Conservation (phyloP, 2,888 invertebrate genomes). For the Cetonia aurata region DNA sequence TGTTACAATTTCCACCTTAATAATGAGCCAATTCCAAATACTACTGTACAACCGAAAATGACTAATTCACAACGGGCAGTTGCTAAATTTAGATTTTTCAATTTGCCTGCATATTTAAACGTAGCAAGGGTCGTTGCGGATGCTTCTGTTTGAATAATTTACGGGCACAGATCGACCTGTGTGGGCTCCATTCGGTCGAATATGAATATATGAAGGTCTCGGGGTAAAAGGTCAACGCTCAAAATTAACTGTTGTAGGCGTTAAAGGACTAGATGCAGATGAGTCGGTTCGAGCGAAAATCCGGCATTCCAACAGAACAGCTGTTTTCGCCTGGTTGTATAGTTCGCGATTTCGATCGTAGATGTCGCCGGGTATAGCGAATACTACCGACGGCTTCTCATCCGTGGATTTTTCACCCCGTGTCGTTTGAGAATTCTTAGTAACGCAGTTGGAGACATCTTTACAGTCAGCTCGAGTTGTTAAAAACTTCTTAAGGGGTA, state of each 20-base stretch:
- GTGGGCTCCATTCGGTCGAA: slow-evolving; percentile 18
- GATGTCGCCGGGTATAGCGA: neutral
- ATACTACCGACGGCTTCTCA: too few relatives aligned
- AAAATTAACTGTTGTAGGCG: slow-evolving; percentile 9
- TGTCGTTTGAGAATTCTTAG: too few relatives aligned
- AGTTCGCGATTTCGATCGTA: neutral
- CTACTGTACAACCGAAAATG: slow-evolving; percentile 1
- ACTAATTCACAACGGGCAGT: slow-evolving; percentile 20
- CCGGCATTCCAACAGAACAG: too few relatives aligned
- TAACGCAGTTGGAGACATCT: too few relatives aligned
- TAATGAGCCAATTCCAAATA: too few relatives aligned
- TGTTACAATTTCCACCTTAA: too few relatives aligned
- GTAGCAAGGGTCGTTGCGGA: slow-evolving; percentile 18
- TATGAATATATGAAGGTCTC: slow-evolving; percentile 24
- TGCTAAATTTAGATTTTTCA: slow-evolving; percentile 35
- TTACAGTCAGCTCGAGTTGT: slow-evolving; percentile 1
- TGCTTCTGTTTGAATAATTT: slow-evolving; percentile 12
- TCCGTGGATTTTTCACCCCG: too few relatives aligned
- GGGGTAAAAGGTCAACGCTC: slow-evolving; percentile 22
- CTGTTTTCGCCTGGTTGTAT: neutral
- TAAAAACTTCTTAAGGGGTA: slow-evolving; percentile 50
- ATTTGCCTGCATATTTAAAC: slow-evolving; percentile 30
- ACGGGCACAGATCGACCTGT: slow-evolving; percentile 16
- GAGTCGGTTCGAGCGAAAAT: slow-evolving; percentile 31
- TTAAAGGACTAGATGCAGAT: neutral